These are phyloP conservation scores for Gadus chalcogrammus DNA, from an alignment of 2,113 vertebrate genomes.

Conservation along the genomic window DNA sequence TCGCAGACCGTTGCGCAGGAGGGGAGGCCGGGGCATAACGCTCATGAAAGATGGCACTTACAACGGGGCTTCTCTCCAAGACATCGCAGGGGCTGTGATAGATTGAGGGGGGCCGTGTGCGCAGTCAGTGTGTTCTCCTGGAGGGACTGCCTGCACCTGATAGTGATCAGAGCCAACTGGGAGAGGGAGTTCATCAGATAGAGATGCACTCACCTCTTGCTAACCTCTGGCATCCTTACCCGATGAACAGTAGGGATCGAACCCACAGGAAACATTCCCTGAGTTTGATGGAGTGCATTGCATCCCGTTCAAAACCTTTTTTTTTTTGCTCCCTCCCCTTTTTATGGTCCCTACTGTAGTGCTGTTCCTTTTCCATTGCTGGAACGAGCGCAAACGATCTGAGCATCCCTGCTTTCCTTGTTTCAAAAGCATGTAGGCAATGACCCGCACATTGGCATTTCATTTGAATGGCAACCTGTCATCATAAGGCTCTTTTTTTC, in stretches of 20 bases:
- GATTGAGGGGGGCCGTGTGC: conserved; percentile 58
- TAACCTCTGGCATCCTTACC: conserved; percentile 60
- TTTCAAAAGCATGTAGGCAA: no score
- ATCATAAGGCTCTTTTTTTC: no score
- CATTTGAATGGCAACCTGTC: no score
- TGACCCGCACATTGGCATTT: no score
- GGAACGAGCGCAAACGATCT: no score
- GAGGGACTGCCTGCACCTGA: conserved; percentile 59
- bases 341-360: no score
- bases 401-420: no score
- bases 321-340: not conserved
- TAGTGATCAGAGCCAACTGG: conserved; percentile 54
- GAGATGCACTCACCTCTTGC: conserved; percentile 61
- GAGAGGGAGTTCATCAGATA: conserved; percentile 53
- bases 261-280: conserved; percentile 43
- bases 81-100: conserved; percentile 70
- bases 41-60: conserved; percentile 67
- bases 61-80: conserved; percentile 64
- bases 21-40: no score
- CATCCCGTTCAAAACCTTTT: conserved; percentile 28
- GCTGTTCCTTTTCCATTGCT: no score
- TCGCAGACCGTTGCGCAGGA: no score
- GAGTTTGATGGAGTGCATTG: conserved; percentile 58
- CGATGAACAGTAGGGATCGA: conserved; percentile 18
- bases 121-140: conserved; percentile 53